Percentiles rank a stretch among this genome's conserved stretches.
These are phyloP conservation scores for Gnathonemus echidnorhynchus DNA, from an alignment of 2,113 vertebrate genomes.

Conservation along the genomic window DNA sequence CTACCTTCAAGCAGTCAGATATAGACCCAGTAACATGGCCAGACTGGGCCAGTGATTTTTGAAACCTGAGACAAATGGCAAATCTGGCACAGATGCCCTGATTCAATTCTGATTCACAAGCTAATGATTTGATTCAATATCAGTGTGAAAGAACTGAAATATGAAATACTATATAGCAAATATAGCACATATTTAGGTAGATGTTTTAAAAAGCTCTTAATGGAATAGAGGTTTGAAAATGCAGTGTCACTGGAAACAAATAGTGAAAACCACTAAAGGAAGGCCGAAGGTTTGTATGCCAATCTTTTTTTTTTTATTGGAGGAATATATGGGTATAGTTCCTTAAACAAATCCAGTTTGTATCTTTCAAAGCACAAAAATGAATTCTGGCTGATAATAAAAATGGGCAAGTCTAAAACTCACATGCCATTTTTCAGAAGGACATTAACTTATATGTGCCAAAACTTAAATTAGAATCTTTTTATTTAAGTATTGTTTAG, in stretches of 20 bases:
- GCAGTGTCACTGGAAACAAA: neutral
- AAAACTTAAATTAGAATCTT: too few relatives aligned
- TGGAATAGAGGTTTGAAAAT: neutral
- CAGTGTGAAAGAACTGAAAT: neutral
- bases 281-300: neutral
- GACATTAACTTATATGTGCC: too few relatives aligned
- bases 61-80: slow-evolving; percentile 9
- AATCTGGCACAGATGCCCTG: neutral
- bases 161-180: neutral
- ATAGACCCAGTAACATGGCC: slow-evolving; percentile 12
- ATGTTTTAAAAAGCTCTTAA: neutral
- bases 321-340: neutral
- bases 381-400: too few relatives aligned
- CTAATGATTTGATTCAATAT: neutral
- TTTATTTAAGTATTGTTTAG: neutral
- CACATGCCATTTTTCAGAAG: too few relatives aligned
- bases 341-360: too few relatives aligned
- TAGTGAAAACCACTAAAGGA: neutral
- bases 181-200: neutral
- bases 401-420: too few relatives aligned
- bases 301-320: neutral
- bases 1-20: slow-evolving; percentile 7
- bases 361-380: too few relatives aligned
- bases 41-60: neutral
- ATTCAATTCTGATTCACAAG: neutral